These are phyloP conservation scores for Agrotis puta DNA, from an alignment of 2,888 invertebrate species.

Conservation along the genomic window DNA sequence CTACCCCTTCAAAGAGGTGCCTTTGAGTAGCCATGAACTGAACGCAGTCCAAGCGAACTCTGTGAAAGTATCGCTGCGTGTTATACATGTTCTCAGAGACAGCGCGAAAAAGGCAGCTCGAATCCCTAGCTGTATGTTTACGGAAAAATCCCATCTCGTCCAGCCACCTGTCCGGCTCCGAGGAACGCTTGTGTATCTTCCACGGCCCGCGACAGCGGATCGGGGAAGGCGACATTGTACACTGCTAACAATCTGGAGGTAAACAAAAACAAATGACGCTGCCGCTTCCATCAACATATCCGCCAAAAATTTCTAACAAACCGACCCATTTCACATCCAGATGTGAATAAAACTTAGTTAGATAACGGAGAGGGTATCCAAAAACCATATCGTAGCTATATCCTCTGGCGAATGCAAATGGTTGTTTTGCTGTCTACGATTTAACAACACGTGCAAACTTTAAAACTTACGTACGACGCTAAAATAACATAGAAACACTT, in stretches of 20 bases:
- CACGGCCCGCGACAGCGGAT: conserved; percentile 88
- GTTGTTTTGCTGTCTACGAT: conserved; percentile 88
- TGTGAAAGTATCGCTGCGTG: conserved; percentile 93
- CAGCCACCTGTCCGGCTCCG: conserved; percentile 94
- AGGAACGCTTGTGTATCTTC: conserved; percentile 88
- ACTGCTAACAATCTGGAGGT: conserved; percentile 87
- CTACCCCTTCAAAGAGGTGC: conserved; percentile 92
- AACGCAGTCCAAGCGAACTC: conserved; percentile 94
- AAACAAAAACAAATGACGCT: conserved; percentile 90
- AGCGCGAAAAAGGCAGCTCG: conserved; percentile 96
- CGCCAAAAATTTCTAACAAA: conserved; percentile 54
- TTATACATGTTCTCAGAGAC: conserved; percentile 96
- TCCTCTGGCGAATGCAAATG: conserved; percentile 85
- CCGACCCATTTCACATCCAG: conserved; percentile 43
- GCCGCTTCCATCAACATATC: conserved; percentile 62
- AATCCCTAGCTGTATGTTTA: conserved; percentile 97
- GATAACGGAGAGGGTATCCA: conserved; percentile 41
- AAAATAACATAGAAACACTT: conserved; percentile 77
- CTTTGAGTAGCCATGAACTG: conserved; percentile 93
- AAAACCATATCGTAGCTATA: conserved; percentile 89
- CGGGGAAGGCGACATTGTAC: conserved; percentile 86
- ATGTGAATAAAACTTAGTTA: conserved; percentile 41
- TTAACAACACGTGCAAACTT: conserved; percentile 86
- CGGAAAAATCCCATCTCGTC: conserved; percentile 95
- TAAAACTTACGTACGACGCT: conserved; percentile 70